Evolutionary conservation across 2,888 invertebrate genomes (phyloP).

Genomic region (Dichetophora obliterata): DNA sequence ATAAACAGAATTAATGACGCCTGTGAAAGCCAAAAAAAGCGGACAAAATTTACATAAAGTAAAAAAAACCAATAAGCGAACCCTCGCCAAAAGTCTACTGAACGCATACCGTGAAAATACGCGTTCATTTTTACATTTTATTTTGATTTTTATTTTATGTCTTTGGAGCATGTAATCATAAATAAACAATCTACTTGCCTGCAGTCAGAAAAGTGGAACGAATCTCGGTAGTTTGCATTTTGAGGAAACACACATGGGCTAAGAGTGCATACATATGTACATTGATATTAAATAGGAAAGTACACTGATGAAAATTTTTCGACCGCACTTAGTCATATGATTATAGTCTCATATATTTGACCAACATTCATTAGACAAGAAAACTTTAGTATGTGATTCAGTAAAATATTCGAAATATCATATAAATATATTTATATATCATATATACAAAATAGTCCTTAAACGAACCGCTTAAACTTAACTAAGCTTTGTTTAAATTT

Average conservation of each 20-base stretch:
- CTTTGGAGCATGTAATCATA: neutral
- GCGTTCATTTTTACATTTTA: neutral
- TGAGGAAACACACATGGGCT: neutral
- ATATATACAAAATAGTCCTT: too few relatives aligned
- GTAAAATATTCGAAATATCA: too few relatives aligned
- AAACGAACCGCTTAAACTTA: too few relatives aligned
- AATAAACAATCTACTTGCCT: constrained; percentile 11
- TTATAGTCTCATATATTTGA: too few relatives aligned
- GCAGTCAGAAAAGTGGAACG: constrained; percentile 27
- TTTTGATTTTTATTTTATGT: neutral
- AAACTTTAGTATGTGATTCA: too few relatives aligned
- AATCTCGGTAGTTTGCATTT: constrained; percentile 15
- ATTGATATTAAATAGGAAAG: too few relatives aligned
- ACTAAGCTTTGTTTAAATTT: too few relatives aligned
- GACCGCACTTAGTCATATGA: too few relatives aligned
- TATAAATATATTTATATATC: too few relatives aligned
- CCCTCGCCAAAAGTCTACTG: neutral
- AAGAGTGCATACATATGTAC: neutral
- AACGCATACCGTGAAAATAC: neutral
- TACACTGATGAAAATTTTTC: too few relatives aligned
- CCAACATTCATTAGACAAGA: too few relatives aligned
- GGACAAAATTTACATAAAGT: neutral
- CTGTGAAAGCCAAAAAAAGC: neutral
- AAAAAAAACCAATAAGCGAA: neutral
- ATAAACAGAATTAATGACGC: neutral